phyloP scores from a whole-genome alignment of 92 coral and sea anemone species.

The Anthopleura xanthogrammica region DNA sequence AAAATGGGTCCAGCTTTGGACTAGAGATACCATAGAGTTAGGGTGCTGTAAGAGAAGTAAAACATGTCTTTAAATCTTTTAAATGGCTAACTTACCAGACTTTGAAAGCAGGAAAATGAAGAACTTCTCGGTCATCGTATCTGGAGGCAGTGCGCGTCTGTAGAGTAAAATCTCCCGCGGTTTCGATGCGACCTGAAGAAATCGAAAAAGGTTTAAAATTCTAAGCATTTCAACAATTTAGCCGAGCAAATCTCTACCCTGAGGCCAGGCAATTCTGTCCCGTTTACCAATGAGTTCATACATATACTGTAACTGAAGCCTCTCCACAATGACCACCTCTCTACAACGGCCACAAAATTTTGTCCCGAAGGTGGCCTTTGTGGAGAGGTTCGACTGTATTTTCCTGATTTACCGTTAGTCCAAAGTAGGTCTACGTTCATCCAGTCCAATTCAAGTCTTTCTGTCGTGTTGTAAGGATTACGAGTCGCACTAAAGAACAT shows the following conservation, averaged over 20 bases:
- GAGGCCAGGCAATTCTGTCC: no score
- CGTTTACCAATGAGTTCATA: no score
- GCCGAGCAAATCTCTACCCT: no score
- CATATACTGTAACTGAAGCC: no score
- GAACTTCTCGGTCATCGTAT: slow-evolving; percentile 97
- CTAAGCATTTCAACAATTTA: neutral
- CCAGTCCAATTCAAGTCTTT: slow-evolving; percentile 94
- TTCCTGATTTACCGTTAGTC: slow-evolving; percentile 73
- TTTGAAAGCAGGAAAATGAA: slow-evolving; percentile 85
- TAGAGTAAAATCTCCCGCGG: slow-evolving; percentile 90
- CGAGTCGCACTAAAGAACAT: slow-evolving; percentile 94
- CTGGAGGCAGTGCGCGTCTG: slow-evolving; percentile 97
- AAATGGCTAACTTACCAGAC: slow-evolving; percentile 59
- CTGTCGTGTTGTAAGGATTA: slow-evolving; percentile 89
- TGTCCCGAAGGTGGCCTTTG: no score
- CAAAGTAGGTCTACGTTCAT: slow-evolving; percentile 81
- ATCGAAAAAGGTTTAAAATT: neutral
- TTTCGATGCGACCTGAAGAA: slow-evolving; percentile 70
- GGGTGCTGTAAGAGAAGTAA: no score
- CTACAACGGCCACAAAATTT: no score
- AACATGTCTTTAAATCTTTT: no score
- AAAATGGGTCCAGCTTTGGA: no score
- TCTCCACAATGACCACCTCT: no score
- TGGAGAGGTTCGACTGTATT: no score
- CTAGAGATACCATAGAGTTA: no score